These are phyloP conservation scores for Scaptomyza flava DNA, from an alignment of 2,888 invertebrate genomes.

Conservation along the genomic window DNA sequence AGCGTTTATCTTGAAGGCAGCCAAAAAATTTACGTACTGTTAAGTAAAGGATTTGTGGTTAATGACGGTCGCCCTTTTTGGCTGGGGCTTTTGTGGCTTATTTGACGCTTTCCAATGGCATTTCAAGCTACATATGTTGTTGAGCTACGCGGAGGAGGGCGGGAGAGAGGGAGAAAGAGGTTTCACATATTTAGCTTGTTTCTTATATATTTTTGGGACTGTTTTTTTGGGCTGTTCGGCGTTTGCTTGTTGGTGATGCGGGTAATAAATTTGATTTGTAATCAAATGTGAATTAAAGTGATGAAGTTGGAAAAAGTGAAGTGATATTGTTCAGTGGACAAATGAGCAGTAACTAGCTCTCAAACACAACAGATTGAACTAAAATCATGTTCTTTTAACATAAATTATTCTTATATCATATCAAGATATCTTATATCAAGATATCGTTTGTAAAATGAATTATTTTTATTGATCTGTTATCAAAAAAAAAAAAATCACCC, in stretches of 20 bases:
- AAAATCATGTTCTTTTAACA: too few relatives aligned
- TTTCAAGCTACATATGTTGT: conserved; percentile 62
- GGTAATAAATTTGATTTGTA: conserved; percentile 73
- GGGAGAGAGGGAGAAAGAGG: background rate
- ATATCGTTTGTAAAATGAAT: background rate
- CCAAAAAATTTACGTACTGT: conserved; percentile 80
- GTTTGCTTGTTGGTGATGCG: conserved; percentile 54
- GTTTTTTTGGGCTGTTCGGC: conserved; percentile 8
- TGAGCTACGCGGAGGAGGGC: background rate
- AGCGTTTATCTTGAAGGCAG: conserved; percentile 68
- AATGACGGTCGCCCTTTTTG: conserved; percentile 67
- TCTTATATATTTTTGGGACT: conserved; percentile 5
- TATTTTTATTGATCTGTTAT: background rate
- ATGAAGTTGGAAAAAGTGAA: conserved; percentile 21
- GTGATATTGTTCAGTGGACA: background rate
- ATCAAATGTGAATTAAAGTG: conserved; percentile 78
- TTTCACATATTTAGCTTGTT: conserved; percentile 2
- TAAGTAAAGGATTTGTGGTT: conserved; percentile 80
- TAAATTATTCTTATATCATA: too few relatives aligned
- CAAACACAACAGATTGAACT: too few relatives aligned
- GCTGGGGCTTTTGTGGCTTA: conserved; percentile 15
- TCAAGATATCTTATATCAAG: too few relatives aligned
- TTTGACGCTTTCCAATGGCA: conserved; percentile 52
- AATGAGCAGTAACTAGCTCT: too few relatives aligned
- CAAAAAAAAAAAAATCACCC: background rate